phyloP scores from a whole-genome alignment of 1,140 invertebrate species.

The Drosophila chauvacae region DNA sequence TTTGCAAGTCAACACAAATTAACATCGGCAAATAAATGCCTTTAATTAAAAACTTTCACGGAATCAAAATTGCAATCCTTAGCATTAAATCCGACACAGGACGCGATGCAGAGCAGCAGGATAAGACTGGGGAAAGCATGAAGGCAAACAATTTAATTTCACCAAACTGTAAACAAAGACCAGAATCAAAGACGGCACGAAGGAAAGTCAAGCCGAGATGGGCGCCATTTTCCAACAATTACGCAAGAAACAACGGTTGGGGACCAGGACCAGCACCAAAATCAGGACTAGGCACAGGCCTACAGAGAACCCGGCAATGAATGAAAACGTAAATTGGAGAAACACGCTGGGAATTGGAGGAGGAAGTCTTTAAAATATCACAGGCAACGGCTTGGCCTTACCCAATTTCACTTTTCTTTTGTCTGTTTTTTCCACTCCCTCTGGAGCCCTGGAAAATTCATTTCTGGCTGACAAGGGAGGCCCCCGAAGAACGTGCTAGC shows the following conservation, averaged over 20 bases:
- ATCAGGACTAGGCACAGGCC: slow-evolving; percentile 5
- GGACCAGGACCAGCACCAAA: slow-evolving; percentile 8
- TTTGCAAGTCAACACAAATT: slow-evolving; percentile 27
- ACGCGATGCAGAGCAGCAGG: slow-evolving; percentile 8
- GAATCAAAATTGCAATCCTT: slow-evolving; percentile 38
- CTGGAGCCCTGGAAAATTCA: slow-evolving; percentile 21
- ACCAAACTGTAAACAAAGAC: slow-evolving; percentile 43
- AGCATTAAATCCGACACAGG: slow-evolving; percentile 33
- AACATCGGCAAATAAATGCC: slow-evolving; percentile 35
- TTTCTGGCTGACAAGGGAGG: slow-evolving; percentile 23
- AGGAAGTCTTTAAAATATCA: slow-evolving; percentile 41
- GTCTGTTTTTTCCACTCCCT: slow-evolving; percentile 21
- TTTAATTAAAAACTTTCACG: slow-evolving; percentile 49
- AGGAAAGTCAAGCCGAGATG: slow-evolving; percentile 27
- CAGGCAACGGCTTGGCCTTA: slow-evolving; percentile 13
- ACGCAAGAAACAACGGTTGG: slow-evolving; percentile 50
- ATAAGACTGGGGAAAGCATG: slow-evolving; percentile 13
- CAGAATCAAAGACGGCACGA: slow-evolving; percentile 32
- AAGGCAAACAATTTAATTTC: slow-evolving; percentile 48
- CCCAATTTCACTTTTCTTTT: slow-evolving; percentile 16
- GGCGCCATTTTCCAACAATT: slow-evolving; percentile 59
- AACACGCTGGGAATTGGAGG: slow-evolving; percentile 3
- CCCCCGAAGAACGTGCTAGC: slow-evolving; percentile 13
- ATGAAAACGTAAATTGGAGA: slow-evolving; percentile 44
- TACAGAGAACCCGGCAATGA: slow-evolving; percentile 1